These are phyloP conservation scores for Cephonodes hylas DNA, from an alignment of 2,888 invertebrate genomes.

Conservation along the genomic window DNA sequence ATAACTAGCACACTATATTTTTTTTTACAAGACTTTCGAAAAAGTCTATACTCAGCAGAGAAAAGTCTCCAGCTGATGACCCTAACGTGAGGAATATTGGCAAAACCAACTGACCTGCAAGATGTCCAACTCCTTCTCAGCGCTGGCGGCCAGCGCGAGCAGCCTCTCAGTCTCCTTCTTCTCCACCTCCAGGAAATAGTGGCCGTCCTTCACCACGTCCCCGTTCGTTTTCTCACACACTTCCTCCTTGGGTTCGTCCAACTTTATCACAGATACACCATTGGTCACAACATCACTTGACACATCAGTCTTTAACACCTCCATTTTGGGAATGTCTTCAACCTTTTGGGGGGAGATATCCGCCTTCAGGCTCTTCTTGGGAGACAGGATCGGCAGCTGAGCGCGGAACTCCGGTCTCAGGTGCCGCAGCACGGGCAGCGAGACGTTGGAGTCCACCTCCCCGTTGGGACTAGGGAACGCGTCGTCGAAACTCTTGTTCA, in stretches of 20 bases:
- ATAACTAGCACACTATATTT: no score
- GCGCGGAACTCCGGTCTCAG: conserved; percentile 92
- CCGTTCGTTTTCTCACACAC: conserved; percentile 32
- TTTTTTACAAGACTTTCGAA: no score
- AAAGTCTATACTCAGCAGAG: no score
- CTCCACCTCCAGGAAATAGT: conserved; percentile 88
- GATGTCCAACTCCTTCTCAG: conserved; percentile 85
- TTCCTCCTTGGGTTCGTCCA: conserved; percentile 43
- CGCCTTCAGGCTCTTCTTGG: conserved; percentile 73
- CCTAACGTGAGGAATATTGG: no score
- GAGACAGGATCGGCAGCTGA: conserved; percentile 86
- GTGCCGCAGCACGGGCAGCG: conserved; percentile 90
- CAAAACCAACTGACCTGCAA: conserved; percentile 60
- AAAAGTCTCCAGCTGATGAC: no score
- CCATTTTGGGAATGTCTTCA: conserved; percentile 54
- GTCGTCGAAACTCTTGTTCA: conserved; percentile 35
- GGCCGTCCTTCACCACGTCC: conserved; percentile 84
- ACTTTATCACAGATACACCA: conserved; percentile 68
- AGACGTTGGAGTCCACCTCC: conserved; percentile 50
- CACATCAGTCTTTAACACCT: conserved; percentile 51
- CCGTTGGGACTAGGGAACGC: conserved; percentile 57
- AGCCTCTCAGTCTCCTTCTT: conserved; percentile 87
- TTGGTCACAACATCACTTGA: conserved; percentile 47
- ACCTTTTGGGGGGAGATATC: conserved; percentile 60
- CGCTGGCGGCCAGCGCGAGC: conserved; percentile 83